Conservation (phyloP, 2,113 vertebrate genomes). For the Perognathus longimembris region DNA sequence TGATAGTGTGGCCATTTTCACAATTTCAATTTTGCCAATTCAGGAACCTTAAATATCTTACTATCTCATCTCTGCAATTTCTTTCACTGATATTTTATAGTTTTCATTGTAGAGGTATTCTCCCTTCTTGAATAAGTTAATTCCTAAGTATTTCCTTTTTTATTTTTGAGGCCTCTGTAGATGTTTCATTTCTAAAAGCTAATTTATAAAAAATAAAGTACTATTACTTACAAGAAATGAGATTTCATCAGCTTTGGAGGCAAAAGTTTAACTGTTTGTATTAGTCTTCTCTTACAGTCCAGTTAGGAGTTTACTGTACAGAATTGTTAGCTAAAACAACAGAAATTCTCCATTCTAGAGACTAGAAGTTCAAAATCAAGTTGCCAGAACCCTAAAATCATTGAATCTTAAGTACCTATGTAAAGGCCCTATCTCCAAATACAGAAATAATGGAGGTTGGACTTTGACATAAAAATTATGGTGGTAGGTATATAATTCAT, state of each 20-base stretch:
- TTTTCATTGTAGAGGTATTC: too few species aligned
- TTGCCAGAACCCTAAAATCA: neutral
- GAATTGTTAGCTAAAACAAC: neutral
- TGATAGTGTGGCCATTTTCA: too few species aligned
- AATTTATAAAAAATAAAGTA: slow-evolving; percentile 34
- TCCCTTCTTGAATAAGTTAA: too few species aligned
- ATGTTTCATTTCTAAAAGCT: neutral
- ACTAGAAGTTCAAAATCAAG: neutral
- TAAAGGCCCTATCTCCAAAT: neutral
- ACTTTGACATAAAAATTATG: neutral
- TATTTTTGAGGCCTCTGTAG: slow-evolving; percentile 27
- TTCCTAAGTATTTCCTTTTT: too few species aligned
- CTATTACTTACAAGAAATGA: neutral
- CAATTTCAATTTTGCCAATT: too few species aligned
- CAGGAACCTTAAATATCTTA: too few species aligned
- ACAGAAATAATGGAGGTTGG: neutral
- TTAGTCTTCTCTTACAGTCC: neutral
- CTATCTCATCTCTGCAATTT: too few species aligned
- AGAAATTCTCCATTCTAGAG: neutral
- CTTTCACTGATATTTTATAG: too few species aligned
- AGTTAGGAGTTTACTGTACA: neutral
- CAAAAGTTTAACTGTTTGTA: neutral
- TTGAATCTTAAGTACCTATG: neutral
- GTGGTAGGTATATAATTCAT: neutral
- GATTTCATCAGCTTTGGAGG: neutral